Base-by-base conservation (phyloP, 2,797 vertebrate species). In the Distichodus sexfasciatus region DNA sequence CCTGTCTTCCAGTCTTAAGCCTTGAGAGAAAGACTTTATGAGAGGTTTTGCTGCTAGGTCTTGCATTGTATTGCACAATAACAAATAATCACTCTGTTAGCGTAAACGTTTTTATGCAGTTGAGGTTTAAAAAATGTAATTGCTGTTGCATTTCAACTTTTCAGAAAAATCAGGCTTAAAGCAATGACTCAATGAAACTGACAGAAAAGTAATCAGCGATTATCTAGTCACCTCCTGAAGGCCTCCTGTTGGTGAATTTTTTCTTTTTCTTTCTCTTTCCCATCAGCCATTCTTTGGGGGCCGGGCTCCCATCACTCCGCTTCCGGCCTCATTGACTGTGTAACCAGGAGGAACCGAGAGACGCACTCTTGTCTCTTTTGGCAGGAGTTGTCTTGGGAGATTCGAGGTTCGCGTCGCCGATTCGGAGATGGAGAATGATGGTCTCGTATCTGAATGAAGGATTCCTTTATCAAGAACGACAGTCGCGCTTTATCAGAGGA, bases 271-370 rank as follows among this genome's bases (percentile, higher is more conserved):
- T 67, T 83, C 76, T 77, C 60, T 79, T 82, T 83, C 74, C 58
- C 63, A 75, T 53, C 72, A 69, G 28, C 71, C 76, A 66, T 51
- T 47, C 51, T 17, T n/a, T 33, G 69, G 81, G 78, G 77, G 66
- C 67, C 68, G 57, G 79, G 78, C 76, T 82, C 75, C 80, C 69
- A 72, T 80, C 77, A 76, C 79, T 82, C 77, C 74, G 81, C 84
- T 85, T 87, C 79, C 79, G 74, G 85, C 81, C 79, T 87, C 84
- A 82, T 87, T 86, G 84, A 46, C 82, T 72, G 79, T 28, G 74
- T 84, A 84, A 90, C 86, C 82, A 84, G 66, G 81, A 84, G 79
- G 85, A 87, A 86, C 88, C 72, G 76, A 84, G 74, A 69, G 70
- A 76, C 70, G 68, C 61, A 76, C 59, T 17, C 63, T 76, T 69